Evolutionary conservation across 2,797 vertebrate genomes (phyloP).

Genomic region (Pogonophryne albipinna): DNA sequence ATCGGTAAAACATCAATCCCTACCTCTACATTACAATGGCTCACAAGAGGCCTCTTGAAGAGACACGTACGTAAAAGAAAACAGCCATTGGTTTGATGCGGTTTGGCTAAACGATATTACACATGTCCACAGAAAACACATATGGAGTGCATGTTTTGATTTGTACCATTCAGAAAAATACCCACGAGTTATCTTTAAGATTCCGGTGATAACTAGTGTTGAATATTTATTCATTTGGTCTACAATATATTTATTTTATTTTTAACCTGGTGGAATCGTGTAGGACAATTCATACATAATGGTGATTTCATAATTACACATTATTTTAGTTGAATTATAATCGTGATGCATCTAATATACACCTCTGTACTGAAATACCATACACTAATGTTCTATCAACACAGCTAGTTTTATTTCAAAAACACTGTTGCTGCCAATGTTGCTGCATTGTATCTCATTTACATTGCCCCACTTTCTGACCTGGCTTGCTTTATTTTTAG

Average conservation of each 20-base stretch:
- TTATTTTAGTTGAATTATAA: background rate
- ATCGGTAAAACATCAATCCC: slow-evolving; percentile 73
- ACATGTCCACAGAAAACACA: slow-evolving; percentile 1
- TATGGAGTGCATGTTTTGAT: background rate
- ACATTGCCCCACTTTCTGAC: slow-evolving; percentile 24
- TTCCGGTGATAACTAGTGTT: slow-evolving; percentile 7
- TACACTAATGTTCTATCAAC: background rate
- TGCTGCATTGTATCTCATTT: slow-evolving; percentile 16
- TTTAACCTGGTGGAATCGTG: background rate
- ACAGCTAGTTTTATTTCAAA: background rate
- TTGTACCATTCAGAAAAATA: slow-evolving; percentile 15
- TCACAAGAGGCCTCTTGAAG: slow-evolving; percentile 39
- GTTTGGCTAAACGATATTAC: slow-evolving; percentile 21
- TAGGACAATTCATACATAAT: background rate
- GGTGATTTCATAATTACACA: background rate
- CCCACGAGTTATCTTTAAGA: slow-evolving; percentile 10
- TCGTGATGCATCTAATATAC: background rate
- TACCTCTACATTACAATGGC: slow-evolving; percentile 43
- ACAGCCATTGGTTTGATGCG: slow-evolving; percentile 31
- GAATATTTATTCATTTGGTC: slow-evolving; percentile 26
- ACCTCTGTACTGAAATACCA: background rate
- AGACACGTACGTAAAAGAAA: slow-evolving; percentile 24
- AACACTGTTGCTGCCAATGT: background rate
- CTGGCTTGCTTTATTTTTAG: slow-evolving; percentile 2
- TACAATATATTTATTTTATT: slow-evolving; percentile 7